Evolutionary conservation across 2,113 vertebrate species (phyloP), one percentile per base, ranked within the genome.

Genomic region (Erythrolamprus reginae): DNA sequence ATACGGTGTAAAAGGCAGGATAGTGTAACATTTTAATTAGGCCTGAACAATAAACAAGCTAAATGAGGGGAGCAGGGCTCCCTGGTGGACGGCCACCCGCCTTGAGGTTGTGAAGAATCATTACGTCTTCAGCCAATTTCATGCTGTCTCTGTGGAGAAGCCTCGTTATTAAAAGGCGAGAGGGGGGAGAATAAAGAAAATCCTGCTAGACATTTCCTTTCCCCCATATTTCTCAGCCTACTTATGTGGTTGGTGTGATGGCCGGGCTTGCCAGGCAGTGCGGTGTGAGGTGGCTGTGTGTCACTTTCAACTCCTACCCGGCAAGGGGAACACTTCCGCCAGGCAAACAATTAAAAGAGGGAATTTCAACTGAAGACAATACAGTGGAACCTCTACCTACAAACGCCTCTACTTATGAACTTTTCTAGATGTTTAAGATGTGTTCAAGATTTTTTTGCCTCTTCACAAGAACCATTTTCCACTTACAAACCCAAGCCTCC

Each of bases 11-110:
- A 96, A 93, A 95, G 94, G 96, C 96, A 95, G 96, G 93, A 96
- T 95, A 94, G 95, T 95, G 96, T 96, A 97, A 96, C 96, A 96
- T 97, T 96, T 97, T 97, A 97, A 97, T 97, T 97, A 97, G 96
- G 96, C 96, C 96, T 96, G 96, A 97, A 97, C 96, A 96, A 97
- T 97, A 97, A 97, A 97, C 96, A 97, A 96, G 96, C 96, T 96
- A 96, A 97, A 97, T 96, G 96, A 96, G 96, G 95, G 92, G 94
- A 94, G 92, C 96, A 96, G 88, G 92, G 92, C 96, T 97, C 96
- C 96, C 96, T 90, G 95, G 96, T 96, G 96, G 96, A 94, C 92
- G 89, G 94, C 96, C 96, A 95, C 94, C 96, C 94, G 94, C 95
- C 95, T 96, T 96, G 92, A 96, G 94, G 92, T 94, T 23, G 93